A percentile compares a stretch with the other conserved stretches of the same genome.
Evolutionary conservation across 2,888 invertebrate genomes (phyloP).

Genomic region (Lasioglossum vierecki): DNA sequence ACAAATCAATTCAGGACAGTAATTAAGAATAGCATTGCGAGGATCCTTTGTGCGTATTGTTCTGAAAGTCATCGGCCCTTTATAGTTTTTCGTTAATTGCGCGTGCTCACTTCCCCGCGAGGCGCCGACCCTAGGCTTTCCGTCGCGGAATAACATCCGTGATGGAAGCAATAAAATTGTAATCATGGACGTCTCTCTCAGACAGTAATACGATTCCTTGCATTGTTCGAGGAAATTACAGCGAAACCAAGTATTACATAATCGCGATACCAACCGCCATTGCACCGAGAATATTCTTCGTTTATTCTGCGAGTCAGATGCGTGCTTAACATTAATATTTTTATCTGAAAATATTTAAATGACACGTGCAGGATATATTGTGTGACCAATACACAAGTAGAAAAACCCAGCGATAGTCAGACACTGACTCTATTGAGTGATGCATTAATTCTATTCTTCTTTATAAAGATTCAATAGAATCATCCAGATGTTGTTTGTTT

Average conservation of each 20-base stretch:
- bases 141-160: background rate
- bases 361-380: background rate
- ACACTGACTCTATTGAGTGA: background rate
- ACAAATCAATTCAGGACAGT: conserved; percentile 15
- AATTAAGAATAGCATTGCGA: conserved; percentile 28
- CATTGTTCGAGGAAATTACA: background rate
- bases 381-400: background rate
- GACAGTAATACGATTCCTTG: conserved; percentile 7
- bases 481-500: background rate
- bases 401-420: background rate
- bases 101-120: background rate
- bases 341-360: background rate
- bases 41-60: background rate
- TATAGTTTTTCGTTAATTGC: conserved; percentile 20
- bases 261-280: background rate
- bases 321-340: background rate
- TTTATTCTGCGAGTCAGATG: background rate
- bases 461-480: background rate
- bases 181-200: background rate
- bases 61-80: background rate
- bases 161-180: conserved; percentile 22
- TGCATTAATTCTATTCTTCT: background rate
- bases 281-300: background rate
- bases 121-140: background rate
- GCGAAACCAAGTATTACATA: background rate